A percentile compares a stretch with the other conserved stretches of the same genome.
Evolutionary conservation across 2,888 invertebrate genomes (phyloP).

Genomic region (Girardia tigrina): DNA sequence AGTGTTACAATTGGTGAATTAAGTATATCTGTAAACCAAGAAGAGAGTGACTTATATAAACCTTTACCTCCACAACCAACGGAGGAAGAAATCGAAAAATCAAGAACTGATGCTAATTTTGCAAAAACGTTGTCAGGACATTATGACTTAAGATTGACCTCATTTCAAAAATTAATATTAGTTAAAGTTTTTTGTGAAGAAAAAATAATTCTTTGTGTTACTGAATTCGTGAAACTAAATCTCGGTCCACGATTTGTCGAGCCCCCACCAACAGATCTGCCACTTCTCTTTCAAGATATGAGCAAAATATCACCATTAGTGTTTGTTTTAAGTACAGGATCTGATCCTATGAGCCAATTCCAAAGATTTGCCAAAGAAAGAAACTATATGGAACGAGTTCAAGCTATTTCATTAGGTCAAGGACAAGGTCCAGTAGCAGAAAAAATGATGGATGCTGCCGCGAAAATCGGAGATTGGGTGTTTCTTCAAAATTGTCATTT

Average conservation of each 20-base stretch:
- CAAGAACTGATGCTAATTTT: constrained; percentile 39
- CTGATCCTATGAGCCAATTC: constrained; percentile 51
- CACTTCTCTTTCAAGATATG: constrained; percentile 51
- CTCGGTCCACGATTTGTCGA: constrained; percentile 69
- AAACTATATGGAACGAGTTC: constrained; percentile 44
- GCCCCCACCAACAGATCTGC: constrained; percentile 61
- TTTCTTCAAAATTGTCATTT: constrained; percentile 52
- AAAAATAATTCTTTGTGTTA: constrained; percentile 62
- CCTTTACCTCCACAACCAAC: constrained; percentile 42
- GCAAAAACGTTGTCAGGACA: constrained; percentile 44
- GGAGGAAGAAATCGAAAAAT: constrained; percentile 38
- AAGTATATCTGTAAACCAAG: constrained; percentile 43
- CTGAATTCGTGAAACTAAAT: constrained; percentile 64
- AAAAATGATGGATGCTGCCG: constrained; percentile 47
- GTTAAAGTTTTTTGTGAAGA: constrained; percentile 56
- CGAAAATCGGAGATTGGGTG: constrained; percentile 50
- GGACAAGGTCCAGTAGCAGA: constrained; percentile 52
- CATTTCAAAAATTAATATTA: constrained; percentile 69
- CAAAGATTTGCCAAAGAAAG: constrained; percentile 48
- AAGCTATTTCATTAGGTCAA: constrained; percentile 51
- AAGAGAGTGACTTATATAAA: constrained; percentile 39
- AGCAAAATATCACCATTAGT: constrained; percentile 60
- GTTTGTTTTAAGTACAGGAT: constrained; percentile 73
- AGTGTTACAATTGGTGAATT: constrained; percentile 35
- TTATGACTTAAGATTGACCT: constrained; percentile 59